These are phyloP conservation scores for Catalaphyllia jardinei DNA, from an alignment of 64 coral and sea anemone genomes.

Conservation along the genomic window DNA sequence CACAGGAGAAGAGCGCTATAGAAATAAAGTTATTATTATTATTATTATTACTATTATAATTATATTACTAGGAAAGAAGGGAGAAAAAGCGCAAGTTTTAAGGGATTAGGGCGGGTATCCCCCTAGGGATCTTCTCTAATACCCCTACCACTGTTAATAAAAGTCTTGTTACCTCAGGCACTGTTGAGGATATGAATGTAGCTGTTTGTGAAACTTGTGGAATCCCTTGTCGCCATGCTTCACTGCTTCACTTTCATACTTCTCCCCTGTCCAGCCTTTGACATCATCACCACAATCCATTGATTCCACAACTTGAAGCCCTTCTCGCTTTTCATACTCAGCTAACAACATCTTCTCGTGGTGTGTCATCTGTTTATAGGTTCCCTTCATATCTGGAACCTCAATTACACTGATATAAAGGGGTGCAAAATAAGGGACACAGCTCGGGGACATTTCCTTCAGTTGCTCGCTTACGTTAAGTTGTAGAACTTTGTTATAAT, in stretches of 20 bases:
- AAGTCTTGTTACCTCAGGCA: constrained; percentile 63
- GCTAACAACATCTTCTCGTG: constrained; percentile 70
- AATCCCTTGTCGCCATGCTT: constrained; percentile 75
- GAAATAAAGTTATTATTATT: no score
- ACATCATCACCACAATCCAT: neutral
- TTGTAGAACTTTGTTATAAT: neutral
- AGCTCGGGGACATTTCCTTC: neutral
- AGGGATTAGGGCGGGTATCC: no score
- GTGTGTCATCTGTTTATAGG: constrained; percentile 20
- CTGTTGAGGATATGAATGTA: constrained; percentile 70
- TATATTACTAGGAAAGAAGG: no score
- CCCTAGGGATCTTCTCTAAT: no score
- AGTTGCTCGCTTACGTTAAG: neutral
- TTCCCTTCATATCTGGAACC: neutral
- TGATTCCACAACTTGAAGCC: constrained; percentile 33
- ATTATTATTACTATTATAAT: no score
- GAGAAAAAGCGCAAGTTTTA: no score
- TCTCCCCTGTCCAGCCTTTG: constrained; percentile 16
- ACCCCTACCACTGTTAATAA: neutral
- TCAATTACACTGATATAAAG: constrained; percentile 82
- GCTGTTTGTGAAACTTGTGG: constrained; percentile 74
- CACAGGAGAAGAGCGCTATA: no score
- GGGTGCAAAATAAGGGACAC: constrained; percentile 27
- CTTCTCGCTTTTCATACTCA: constrained; percentile 65
- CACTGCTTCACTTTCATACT: constrained; percentile 61